A percentile compares a stretch with the other conserved stretches of the same genome.
These are phyloP conservation scores for Sarcophilus harrisii DNA, from an alignment of 2,797 vertebrate genomes.

Conservation along the genomic window DNA sequence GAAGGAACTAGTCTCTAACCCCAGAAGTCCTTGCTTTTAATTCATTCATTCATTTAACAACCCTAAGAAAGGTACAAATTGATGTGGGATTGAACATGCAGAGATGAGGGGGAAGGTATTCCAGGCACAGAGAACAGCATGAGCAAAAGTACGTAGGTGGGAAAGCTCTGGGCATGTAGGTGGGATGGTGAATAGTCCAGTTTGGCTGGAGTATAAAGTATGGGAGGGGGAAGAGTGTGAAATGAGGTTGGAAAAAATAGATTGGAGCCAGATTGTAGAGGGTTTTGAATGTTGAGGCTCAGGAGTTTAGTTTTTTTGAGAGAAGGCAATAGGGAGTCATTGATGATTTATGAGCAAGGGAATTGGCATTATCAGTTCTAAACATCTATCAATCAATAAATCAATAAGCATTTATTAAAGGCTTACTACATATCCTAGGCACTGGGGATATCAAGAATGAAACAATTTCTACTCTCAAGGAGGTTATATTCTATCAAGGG, in stretches of 20 bases:
- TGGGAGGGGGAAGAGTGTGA: not conserved
- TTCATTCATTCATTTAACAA: not conserved
- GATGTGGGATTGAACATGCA: not conserved
- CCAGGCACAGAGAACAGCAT: not conserved
- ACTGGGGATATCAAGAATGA: not conserved
- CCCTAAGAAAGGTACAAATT: slow-evolving; percentile 4
- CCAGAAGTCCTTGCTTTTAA: not conserved
- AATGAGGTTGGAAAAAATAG: not conserved
- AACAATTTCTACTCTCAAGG: not conserved
- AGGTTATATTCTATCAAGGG: not conserved
- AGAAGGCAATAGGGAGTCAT: not conserved
- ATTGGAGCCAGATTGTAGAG: not conserved
- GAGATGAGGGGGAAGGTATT: not conserved
- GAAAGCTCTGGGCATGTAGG: not conserved
- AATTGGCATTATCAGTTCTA: not conserved
- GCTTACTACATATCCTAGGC: not conserved
- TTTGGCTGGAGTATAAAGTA: not conserved
- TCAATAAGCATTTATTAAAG: not conserved
- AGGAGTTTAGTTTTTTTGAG: not conserved
- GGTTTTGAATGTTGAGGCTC: not conserved
- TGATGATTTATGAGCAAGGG: not conserved
- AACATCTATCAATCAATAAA: not conserved
- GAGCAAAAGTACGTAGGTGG: slow-evolving; percentile 3
- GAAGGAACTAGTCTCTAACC: not conserved
- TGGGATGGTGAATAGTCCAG: slow-evolving; percentile 2